These are phyloP conservation scores for Turdus rufiventris DNA, from an alignment of 2,113 vertebrate species.

Conservation along the genomic window DNA sequence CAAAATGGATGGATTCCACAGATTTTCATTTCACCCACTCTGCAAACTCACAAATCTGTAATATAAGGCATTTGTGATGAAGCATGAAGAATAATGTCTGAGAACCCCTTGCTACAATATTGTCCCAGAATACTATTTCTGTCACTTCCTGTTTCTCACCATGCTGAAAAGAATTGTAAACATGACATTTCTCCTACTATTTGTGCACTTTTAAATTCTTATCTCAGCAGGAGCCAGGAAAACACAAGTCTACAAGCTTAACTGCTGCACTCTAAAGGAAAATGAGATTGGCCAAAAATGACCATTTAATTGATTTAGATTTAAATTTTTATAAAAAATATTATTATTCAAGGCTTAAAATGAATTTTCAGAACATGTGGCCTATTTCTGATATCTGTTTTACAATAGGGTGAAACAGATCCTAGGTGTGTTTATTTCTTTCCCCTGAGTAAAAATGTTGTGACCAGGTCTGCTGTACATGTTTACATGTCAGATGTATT, in stretches of 20 bases:
- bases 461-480: not conserved
- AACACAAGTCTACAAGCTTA: not conserved
- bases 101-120: not conserved
- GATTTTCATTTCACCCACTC: not conserved
- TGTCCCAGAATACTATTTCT: slow-evolving; percentile 23
- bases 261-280: not conserved
- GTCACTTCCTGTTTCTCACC: slow-evolving; percentile 47
- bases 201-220: not conserved
- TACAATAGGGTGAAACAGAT: not conserved
- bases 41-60: not conserved
- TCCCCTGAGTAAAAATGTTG: not conserved
- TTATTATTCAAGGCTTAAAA: not conserved
- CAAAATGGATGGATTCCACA: not conserved
- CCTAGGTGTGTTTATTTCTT: not conserved
- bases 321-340: not conserved
- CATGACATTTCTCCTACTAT: slow-evolving; percentile 38
- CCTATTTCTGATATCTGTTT: not conserved
- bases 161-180: not conserved
- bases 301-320: not conserved
- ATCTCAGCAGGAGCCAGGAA: not conserved
- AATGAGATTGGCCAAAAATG: not conserved
- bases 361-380: not conserved
- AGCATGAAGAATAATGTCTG: not conserved
- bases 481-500: not conserved
- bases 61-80: not conserved